Evolutionary conservation across 2,797 vertebrate genomes (phyloP), one percentile per base, ranked within the genome.

Genomic region (Sebastes vulpes): DNA sequence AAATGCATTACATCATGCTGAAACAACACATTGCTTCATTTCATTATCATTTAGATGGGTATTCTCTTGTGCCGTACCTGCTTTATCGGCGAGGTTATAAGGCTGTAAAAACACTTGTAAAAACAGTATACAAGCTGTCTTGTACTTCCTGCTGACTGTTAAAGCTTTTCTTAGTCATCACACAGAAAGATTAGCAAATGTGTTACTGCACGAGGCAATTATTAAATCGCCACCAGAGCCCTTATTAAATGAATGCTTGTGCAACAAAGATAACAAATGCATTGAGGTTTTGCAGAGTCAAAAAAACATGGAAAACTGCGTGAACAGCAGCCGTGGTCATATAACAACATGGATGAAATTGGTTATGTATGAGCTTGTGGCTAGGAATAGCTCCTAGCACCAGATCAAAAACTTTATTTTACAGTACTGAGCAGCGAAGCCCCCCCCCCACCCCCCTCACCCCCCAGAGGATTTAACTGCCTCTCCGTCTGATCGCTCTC

Each of bases 401-500:
- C 21, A 50, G 66, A 75, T 76, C 35, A 70, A 23, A 69, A 38
- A 18, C 5, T 65, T 60, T 65, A 1, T 77, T 14, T 82, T 28
- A 9, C 60, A 71, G 53, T 20, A 16, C 61, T 61, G 48, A 58
- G 7, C 32, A 53, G 8, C 56, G 16, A 16, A 46, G 16, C 42
- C 32, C 9, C 9, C 2, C 35, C 35, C 31, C 7, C 31, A 25
- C 35, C 3, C 23, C 3, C 23, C 23, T 1, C 42, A 1, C 56
- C 26, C 79, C 50, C 32, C 14, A 65, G 69, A 79, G 77, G 60
- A 73, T 48, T 65, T 56, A 9, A 50, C 69, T 66, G 58, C 14
- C 42, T 82, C 57, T 58, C 61, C 29, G 60, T 79, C 65, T 75
- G 59, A 84, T 86, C 50, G 2, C 42, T 75, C 58, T 58, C 23